Evolutionary conservation across 2,797 vertebrate genomes (phyloP).

Genomic region (Okamejei kenojei): DNA sequence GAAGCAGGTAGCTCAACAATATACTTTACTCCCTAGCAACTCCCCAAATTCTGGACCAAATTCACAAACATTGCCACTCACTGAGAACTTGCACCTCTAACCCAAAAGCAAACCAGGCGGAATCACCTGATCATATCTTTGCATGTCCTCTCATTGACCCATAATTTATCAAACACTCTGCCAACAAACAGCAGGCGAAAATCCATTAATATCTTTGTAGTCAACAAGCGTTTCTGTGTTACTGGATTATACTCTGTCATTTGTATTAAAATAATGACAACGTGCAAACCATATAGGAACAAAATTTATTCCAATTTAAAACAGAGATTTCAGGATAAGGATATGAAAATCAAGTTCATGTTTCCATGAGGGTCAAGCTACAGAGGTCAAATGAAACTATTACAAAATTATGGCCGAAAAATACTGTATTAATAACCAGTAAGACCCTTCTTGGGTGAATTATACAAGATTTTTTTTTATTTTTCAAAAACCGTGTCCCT

Average conservation of each 20-base stretch:
- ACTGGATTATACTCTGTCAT: background rate
- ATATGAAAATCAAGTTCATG: slow-evolving; percentile 94
- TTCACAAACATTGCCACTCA: too few relatives aligned
- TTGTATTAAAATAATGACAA: slow-evolving; percentile 26
- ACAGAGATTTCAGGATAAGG: slow-evolving; percentile 97
- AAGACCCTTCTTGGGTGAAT: slow-evolving; percentile 33
- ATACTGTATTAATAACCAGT: slow-evolving; percentile 54
- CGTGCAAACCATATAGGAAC: slow-evolving; percentile 73
- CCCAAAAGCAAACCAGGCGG: too few relatives aligned
- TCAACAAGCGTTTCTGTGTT: background rate
- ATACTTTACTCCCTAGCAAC: too few relatives aligned
- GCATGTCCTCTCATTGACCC: too few relatives aligned
- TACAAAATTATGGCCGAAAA: slow-evolving; percentile 66
- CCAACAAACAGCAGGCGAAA: background rate
- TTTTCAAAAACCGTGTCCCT: slow-evolving; percentile 35
- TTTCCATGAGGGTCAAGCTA: slow-evolving; percentile 75
- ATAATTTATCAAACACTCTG: too few relatives aligned
- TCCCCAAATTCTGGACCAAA: too few relatives aligned
- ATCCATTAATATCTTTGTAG: background rate
- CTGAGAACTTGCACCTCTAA: too few relatives aligned
- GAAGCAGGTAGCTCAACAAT: too few relatives aligned
- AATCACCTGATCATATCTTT: too few relatives aligned
- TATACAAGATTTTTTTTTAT: slow-evolving; percentile 34
- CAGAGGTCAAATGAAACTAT: slow-evolving; percentile 74
- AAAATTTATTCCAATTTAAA: slow-evolving; percentile 99